phyloP scores from a whole-genome alignment of 2,888 invertebrate genomes.

The Atherix ibis region DNA sequence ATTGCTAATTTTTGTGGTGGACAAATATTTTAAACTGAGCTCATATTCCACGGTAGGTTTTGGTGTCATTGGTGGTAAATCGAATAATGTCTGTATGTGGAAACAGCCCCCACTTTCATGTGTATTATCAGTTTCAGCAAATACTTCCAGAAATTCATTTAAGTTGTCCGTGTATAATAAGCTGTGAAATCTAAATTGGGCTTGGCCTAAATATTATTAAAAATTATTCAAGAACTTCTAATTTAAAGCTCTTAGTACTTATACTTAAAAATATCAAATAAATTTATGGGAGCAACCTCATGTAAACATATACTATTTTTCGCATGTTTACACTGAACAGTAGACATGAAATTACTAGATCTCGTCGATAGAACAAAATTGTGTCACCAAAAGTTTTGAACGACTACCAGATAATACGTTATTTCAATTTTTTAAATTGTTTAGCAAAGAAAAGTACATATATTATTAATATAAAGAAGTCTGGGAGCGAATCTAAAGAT shows the following conservation, averaged over 20 bases:
- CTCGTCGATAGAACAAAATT: too few species aligned
- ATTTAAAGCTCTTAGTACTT: neutral
- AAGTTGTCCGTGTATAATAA: constrained; percentile 16
- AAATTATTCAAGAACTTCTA: too few species aligned
- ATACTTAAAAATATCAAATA: neutral
- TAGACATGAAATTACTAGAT: too few species aligned
- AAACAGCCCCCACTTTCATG: constrained; percentile 7
- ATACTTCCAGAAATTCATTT: constrained; percentile 11
- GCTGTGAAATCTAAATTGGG: constrained; percentile 19
- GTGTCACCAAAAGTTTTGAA: too few species aligned
- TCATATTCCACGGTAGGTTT: constrained; percentile 21
- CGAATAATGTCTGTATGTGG: constrained; percentile 13
- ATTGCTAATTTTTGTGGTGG: constrained; percentile 11
- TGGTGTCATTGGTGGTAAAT: constrained; percentile 13
- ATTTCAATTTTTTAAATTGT: too few species aligned
- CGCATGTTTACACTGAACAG: neutral
- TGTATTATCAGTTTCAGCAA: constrained; percentile 4
- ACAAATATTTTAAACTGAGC: constrained; percentile 18
- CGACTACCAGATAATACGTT: too few species aligned
- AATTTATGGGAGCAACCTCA: neutral
- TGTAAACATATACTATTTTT: neutral
- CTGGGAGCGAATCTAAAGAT: too few species aligned
- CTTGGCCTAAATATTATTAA: constrained; percentile 15
- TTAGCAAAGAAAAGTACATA: too few species aligned
- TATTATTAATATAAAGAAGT: too few species aligned